phyloP scores from a whole-genome alignment of 2,797 vertebrate species.

The Schizopygopsis pylzovi region DNA sequence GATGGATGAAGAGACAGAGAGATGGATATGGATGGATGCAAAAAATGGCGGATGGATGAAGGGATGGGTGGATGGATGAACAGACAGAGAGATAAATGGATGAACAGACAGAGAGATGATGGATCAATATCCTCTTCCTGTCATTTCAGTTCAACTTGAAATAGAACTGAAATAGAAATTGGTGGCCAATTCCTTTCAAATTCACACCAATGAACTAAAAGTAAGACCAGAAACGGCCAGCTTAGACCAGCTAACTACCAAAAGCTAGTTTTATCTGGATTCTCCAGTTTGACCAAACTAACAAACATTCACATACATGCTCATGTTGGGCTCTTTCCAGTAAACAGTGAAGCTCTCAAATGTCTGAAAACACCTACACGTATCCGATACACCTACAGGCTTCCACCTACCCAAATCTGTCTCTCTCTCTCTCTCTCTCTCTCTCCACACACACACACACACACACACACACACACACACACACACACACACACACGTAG shows the following conservation, averaged over 20 bases:
- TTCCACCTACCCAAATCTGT: constrained; percentile 20
- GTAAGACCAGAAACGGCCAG: neutral
- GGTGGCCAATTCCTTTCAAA: neutral
- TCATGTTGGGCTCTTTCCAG: neutral
- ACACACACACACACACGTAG: neutral
- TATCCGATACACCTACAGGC: constrained; percentile 16
- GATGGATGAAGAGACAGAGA: neutral
- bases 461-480: neutral
- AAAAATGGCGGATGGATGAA: neutral
- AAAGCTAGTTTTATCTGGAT: neutral
- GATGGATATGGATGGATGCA: too few species aligned
- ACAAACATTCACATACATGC: neutral
- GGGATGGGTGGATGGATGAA: neutral
- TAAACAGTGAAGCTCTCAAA: constrained; percentile 37
- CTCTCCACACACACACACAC: neutral
- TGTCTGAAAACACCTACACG: constrained; percentile 14
- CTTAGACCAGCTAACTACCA: neutral
- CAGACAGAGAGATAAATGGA: neutral
- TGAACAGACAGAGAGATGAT: neutral
- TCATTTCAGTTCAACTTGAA: neutral
- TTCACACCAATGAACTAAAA: neutral
- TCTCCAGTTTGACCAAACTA: neutral
- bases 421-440: constrained; percentile 2
- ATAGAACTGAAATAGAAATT: neutral
- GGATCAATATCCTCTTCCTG: neutral